Conservation (phyloP, 2,113 vertebrate genomes). For the Emberiza fucata region DNA sequence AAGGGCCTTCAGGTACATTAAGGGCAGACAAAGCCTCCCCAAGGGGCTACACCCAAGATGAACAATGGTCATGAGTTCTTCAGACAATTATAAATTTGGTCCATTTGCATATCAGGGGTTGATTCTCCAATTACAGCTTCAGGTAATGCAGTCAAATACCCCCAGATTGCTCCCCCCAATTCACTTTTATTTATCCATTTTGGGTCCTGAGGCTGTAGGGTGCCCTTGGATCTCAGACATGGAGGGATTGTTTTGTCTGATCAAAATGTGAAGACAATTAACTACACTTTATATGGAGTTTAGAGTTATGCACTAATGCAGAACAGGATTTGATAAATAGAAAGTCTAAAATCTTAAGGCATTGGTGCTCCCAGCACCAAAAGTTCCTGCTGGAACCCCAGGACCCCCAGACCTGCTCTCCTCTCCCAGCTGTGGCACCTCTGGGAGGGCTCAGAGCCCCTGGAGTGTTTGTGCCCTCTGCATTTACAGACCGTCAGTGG, state of each 20-base stretch:
- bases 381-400: neutral
- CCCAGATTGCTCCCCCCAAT: neutral
- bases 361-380: neutral
- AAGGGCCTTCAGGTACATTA: neutral
- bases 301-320: neutral
- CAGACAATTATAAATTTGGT: neutral
- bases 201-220: no score
- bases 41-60: neutral
- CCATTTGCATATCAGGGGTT: neutral
- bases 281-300: accelerated
- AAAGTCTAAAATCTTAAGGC: neutral
- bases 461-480: accelerated
- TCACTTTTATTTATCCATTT: neutral
- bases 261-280: neutral
- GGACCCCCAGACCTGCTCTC: neutral
- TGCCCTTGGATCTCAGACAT: neutral
- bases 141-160: neutral
- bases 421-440: no score
- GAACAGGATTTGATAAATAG: neutral
- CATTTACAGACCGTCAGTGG: accelerated
- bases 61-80: accelerated
- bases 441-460: no score
- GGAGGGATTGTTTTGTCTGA: neutral
- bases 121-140: neutral
- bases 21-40: no score